Conservation (phyloP, 2,797 vertebrate species). For the Pseudopleuronectes americanus region DNA sequence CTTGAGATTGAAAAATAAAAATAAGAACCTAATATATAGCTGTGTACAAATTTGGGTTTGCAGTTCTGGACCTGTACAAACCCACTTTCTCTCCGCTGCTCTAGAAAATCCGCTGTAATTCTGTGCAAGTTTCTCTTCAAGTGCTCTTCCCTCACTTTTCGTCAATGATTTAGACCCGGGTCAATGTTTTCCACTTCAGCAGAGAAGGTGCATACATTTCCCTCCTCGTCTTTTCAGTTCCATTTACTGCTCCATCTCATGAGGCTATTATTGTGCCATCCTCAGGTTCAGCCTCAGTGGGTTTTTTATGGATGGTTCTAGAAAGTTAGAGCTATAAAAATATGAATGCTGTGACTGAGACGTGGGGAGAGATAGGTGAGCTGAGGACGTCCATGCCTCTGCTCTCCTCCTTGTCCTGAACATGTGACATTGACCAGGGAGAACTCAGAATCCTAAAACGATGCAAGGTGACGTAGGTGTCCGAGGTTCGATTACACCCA, state of each 20-base stretch:
- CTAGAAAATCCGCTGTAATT: slow-evolving; percentile 40
- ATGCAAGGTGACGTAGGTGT: not conserved
- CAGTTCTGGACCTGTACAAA: slow-evolving; percentile 12
- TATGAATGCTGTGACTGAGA: slow-evolving; percentile 30
- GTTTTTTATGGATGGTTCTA: slow-evolving; percentile 56
- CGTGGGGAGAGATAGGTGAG: slow-evolving; percentile 30
- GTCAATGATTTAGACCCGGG: slow-evolving; percentile 65
- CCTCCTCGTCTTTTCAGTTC: slow-evolving; percentile 52
- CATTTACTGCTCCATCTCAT: slow-evolving; percentile 63
- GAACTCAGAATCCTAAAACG: slow-evolving; percentile 1
- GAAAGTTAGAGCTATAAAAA: slow-evolving; percentile 59
- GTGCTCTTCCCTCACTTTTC: slow-evolving; percentile 36
- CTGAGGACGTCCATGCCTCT: slow-evolving; percentile 23
- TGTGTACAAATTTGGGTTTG: not conserved
- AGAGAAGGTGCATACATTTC: slow-evolving; percentile 64
- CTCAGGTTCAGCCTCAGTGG: slow-evolving; percentile 62
- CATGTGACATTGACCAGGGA: slow-evolving; percentile 13
- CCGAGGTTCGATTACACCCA: not conserved
- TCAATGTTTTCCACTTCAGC: slow-evolving; percentile 65
- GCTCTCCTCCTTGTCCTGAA: slow-evolving; percentile 9
- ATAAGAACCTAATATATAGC: not conserved
- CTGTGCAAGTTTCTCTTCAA: slow-evolving; percentile 39
- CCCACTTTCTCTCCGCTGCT: not conserved
- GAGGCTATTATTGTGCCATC: slow-evolving; percentile 62
- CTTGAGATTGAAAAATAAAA: not conserved